A percentile compares a stretch with the other conserved stretches of the same genome.
These are phyloP conservation scores for Pelecanus crispus DNA, from an alignment of 2,113 vertebrate species.

Conservation along the genomic window DNA sequence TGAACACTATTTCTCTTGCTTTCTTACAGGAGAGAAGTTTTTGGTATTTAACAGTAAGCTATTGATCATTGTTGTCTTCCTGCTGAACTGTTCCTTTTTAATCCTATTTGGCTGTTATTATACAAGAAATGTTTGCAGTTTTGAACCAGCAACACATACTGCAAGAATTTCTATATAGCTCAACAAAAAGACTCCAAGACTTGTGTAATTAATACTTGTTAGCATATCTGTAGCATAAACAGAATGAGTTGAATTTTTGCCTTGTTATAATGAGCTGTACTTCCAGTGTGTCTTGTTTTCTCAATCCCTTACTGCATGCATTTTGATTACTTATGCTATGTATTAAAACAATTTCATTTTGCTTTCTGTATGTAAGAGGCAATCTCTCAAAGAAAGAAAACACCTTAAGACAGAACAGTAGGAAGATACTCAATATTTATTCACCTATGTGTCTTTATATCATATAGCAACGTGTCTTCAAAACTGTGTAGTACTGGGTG, in stretches of 20 bases:
- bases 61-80: neutral
- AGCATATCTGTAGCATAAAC: neutral
- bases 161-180: neutral
- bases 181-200: neutral
- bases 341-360: neutral
- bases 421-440: neutral
- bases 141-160: neutral
- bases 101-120: neutral
- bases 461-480: neutral
- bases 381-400: neutral
- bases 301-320: accelerated
- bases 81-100: neutral
- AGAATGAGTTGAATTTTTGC: neutral
- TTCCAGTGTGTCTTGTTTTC: neutral
- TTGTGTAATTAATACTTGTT: neutral
- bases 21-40: neutral
- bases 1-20: neutral
- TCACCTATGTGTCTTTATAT: neutral
- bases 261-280: neutral
- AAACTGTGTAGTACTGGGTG: neutral
- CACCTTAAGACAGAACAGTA: neutral
- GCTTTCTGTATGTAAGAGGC: neutral
- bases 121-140: neutral
- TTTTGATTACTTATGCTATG: neutral
- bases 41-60: neutral